phyloP scores from a whole-genome alignment of 2,888 invertebrate genomes.

The Philhelius pedissequus region DNA sequence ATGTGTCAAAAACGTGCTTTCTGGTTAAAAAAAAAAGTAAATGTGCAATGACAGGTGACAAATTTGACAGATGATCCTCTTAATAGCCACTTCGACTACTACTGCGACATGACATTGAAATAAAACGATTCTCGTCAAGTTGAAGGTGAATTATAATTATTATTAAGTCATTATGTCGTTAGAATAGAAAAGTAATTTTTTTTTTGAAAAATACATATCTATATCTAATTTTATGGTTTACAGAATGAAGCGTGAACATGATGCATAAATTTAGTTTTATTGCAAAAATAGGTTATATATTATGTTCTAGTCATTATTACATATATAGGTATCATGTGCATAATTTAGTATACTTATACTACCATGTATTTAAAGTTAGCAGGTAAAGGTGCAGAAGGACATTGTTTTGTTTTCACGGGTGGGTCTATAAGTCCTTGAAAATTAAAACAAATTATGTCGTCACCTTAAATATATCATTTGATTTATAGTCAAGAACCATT shows the following conservation, averaged over 20 bases:
- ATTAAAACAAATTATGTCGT: too few relatives aligned
- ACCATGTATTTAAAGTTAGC: too few relatives aligned
- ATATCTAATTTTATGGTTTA: background rate
- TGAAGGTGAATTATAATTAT: constrained; percentile 7
- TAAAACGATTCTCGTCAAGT: background rate
- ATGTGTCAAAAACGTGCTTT: constrained; percentile 21
- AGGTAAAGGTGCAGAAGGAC: too few relatives aligned
- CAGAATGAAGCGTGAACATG: background rate
- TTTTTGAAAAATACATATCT: background rate
- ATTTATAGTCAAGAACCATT: too few relatives aligned
- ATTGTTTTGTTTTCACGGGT: too few relatives aligned
- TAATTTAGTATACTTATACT: too few relatives aligned
- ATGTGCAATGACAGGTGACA: constrained; percentile 47
- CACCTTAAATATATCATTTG: too few relatives aligned
- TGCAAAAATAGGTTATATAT: background rate
- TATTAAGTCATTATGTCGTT: background rate
- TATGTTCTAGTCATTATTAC: too few relatives aligned
- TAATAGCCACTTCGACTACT: constrained; percentile 11
- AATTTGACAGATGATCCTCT: constrained; percentile 58
- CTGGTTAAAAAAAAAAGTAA: background rate
- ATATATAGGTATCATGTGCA: too few relatives aligned
- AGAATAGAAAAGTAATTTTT: background rate
- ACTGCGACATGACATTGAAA: constrained; percentile 7
- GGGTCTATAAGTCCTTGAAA: too few relatives aligned
- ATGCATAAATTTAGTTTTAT: background rate